Percentiles rank a stretch among this genome's conserved stretches.
Evolutionary conservation across 2,113 vertebrate species (phyloP).

Genomic region (Ochotona curzoniae): DNA sequence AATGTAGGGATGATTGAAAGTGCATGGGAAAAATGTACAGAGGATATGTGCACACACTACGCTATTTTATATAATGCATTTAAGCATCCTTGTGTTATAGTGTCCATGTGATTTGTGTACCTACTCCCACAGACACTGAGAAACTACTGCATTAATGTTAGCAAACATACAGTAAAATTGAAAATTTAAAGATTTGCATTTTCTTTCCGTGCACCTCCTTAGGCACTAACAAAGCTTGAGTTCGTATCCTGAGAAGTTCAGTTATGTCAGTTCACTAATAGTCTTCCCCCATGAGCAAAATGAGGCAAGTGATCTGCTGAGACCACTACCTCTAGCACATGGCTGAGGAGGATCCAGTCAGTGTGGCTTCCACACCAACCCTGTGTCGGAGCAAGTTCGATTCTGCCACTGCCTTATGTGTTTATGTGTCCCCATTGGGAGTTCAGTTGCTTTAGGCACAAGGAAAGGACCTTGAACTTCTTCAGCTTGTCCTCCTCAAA

Average conservation of each 20-base stretch:
- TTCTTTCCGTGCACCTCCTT: not conserved
- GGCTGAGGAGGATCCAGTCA: not conserved
- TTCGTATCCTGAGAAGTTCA: not conserved
- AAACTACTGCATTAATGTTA: not conserved
- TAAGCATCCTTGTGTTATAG: not conserved
- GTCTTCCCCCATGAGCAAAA: conserved; percentile 6
- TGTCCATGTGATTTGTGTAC: not conserved
- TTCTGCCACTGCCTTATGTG: not conserved
- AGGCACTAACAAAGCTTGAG: not conserved
- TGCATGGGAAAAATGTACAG: not conserved
- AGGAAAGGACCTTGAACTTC: not conserved
- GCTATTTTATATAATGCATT: not conserved
- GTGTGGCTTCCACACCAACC: not conserved
- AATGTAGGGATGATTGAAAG: not conserved
- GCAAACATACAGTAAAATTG: not conserved
- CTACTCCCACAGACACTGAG: not conserved
- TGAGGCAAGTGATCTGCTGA: not conserved
- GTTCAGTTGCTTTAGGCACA: not conserved
- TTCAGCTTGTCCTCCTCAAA: not conserved
- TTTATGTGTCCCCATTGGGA: not conserved
- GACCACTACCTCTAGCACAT: not conserved
- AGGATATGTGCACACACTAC: not conserved
- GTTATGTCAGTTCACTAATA: not conserved
- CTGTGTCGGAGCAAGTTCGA: not conserved
- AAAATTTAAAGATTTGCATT: conserved; percentile 25